These are phyloP conservation scores for Ciconia maguari DNA, from an alignment of 2,113 vertebrate species.

Conservation along the genomic window DNA sequence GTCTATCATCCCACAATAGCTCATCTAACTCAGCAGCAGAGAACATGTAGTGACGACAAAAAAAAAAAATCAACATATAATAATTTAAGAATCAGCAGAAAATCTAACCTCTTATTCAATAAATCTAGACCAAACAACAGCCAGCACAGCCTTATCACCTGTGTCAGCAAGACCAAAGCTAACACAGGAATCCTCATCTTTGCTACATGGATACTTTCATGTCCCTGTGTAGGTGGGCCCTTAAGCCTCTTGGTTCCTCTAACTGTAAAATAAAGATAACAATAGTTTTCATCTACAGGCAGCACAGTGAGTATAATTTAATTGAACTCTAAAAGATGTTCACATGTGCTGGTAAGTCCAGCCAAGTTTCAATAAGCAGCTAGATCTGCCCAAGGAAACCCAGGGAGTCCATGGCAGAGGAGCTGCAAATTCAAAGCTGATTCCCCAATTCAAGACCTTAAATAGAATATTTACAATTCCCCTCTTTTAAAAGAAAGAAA, in stretches of 20 bases:
- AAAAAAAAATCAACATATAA: not conserved
- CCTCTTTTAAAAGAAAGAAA: not conserved
- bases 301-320: not conserved
- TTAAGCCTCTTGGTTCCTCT: not conserved
- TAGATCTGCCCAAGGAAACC: not conserved
- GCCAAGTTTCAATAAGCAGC: not conserved
- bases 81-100: not conserved
- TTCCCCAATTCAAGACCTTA: not conserved
- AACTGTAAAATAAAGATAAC: not conserved
- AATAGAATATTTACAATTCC: not conserved
- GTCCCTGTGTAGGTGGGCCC: not conserved
- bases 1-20: not conserved
- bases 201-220: not conserved
- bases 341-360: not conserved
- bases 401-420: not conserved
- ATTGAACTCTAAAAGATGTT: not conserved
- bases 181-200: not conserved
- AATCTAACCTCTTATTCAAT: not conserved
- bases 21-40: not conserved
- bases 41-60: not conserved
- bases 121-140: not conserved
- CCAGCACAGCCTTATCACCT: not conserved
- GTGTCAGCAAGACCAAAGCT: not conserved
- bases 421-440: not conserved
- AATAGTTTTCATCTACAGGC: not conserved